phyloP scores from a whole-genome alignment of 1,140 invertebrate species.

The Odontomachus brunneus region DNA sequence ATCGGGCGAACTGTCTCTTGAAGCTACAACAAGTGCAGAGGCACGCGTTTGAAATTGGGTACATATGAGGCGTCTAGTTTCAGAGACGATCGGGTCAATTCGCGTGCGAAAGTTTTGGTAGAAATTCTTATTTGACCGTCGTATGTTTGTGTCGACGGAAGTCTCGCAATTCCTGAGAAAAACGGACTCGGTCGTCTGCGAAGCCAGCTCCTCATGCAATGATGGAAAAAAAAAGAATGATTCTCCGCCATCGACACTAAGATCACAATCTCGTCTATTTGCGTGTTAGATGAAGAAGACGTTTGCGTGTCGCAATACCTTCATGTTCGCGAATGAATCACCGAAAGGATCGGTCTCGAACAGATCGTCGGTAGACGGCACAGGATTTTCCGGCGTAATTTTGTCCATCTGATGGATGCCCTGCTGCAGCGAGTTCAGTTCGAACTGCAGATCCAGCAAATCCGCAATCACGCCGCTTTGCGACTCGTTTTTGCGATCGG shows the following conservation, averaged over 20 bases:
- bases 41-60: not conserved
- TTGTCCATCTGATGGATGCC: conserved; percentile 95
- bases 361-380: conserved; percentile 86
- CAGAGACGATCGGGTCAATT: too few relatives aligned
- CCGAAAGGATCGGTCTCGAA: conserved; percentile 90
- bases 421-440: conserved; percentile 95
- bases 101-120: too few relatives aligned
- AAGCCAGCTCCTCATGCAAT: too few relatives aligned
- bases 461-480: conserved; percentile 89
- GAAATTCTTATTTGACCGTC: too few relatives aligned
- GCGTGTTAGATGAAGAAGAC: not conserved
- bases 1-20: conserved; percentile 84
- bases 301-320: conserved; percentile 80
- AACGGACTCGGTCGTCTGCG: too few relatives aligned
- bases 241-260: not conserved
- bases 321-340: conserved; percentile 91
- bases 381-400: conserved; percentile 91
- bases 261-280: not conserved
- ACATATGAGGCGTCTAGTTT: too few relatives aligned
- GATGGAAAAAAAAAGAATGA: too few relatives aligned
- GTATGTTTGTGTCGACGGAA: too few relatives aligned
- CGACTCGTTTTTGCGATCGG: conserved; percentile 80
- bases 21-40: conserved; percentile 66
- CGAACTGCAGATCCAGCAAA: conserved; percentile 96
- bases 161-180: too few relatives aligned